phyloP scores from a whole-genome alignment of 2,888 invertebrate genomes.

The Xanthostigma xanthostigma region DNA sequence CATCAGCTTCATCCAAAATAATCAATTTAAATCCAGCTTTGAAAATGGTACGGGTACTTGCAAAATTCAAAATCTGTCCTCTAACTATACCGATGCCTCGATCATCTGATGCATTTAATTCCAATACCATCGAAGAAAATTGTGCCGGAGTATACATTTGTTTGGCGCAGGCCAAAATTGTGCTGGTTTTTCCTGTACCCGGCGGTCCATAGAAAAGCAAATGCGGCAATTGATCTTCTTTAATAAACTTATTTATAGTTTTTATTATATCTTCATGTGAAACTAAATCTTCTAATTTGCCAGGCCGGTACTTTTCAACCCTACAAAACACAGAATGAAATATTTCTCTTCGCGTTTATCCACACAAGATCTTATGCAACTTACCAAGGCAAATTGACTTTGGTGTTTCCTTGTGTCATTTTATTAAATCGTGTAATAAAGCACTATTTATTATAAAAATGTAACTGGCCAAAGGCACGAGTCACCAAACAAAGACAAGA shows the following conservation, averaged over 20 bases:
- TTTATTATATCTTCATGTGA: slow-evolving; percentile 94
- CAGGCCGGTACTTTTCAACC: slow-evolving; percentile 98
- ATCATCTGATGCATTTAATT: slow-evolving; percentile 96
- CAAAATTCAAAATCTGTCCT: slow-evolving; percentile 88
- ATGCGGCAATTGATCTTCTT: slow-evolving; percentile 86
- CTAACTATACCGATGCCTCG: slow-evolving; percentile 91
- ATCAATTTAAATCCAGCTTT: slow-evolving; percentile 88
- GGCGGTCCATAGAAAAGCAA: slow-evolving; percentile 95
- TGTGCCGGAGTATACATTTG: slow-evolving; percentile 81
- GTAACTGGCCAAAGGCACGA: too few species aligned
- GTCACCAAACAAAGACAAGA: too few species aligned
- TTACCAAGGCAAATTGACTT: slow-evolving; percentile 46
- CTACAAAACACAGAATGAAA: slow-evolving; percentile 31
- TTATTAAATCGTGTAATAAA: slow-evolving; percentile 3
- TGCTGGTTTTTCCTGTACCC: slow-evolving; percentile 96
- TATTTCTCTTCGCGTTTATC: slow-evolving; percentile 5
- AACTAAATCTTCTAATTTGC: slow-evolving; percentile 78
- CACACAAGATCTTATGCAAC: slow-evolving; percentile 12
- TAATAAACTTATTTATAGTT: slow-evolving; percentile 81
- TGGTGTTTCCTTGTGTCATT: slow-evolving; percentile 14
- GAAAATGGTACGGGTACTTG: slow-evolving; percentile 90
- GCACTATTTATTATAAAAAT: neutral
- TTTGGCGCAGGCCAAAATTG: slow-evolving; percentile 88
- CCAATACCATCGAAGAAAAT: slow-evolving; percentile 86
- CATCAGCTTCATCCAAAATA: slow-evolving; percentile 96